A percentile compares a stretch with the other conserved stretches of the same genome.
phyloP scores from a whole-genome alignment of 2,888 invertebrate species.

The Tenodera sinensis region DNA sequence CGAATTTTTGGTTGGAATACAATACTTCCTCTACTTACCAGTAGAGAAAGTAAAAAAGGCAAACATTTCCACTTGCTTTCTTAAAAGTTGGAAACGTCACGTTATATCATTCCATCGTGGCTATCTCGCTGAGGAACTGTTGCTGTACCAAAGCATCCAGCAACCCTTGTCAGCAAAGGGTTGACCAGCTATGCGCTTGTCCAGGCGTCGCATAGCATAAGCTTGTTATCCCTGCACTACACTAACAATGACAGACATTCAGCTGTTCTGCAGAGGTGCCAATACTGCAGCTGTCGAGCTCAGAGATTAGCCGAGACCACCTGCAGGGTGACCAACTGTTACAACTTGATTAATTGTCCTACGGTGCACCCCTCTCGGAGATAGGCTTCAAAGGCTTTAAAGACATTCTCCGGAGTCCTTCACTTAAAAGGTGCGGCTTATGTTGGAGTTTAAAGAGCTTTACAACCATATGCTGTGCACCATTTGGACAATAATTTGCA shows the following conservation, averaged over 20 bases:
- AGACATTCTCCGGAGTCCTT: neutral
- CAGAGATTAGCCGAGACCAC: neutral
- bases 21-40: too few relatives aligned
- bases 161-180: neutral
- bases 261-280: neutral
- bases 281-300: neutral
- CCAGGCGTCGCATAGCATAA: neutral
- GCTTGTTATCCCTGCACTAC: neutral
- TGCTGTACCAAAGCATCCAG: neutral
- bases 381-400: neutral
- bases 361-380: neutral
- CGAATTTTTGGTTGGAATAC: too few relatives aligned
- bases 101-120: too few relatives aligned
- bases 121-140: neutral
- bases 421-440: neutral
- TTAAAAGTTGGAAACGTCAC: too few relatives aligned
- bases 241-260: neutral
- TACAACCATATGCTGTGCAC: neutral
- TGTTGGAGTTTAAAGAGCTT: neutral
- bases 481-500: too few relatives aligned
- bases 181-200: neutral
- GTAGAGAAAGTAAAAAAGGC: too few relatives aligned
- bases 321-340: neutral
- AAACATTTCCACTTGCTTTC: too few relatives aligned
- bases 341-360: neutral